Base-by-base conservation (phyloP, 2,113 vertebrate species). In the Neodontobutis hainanensis region DNA sequence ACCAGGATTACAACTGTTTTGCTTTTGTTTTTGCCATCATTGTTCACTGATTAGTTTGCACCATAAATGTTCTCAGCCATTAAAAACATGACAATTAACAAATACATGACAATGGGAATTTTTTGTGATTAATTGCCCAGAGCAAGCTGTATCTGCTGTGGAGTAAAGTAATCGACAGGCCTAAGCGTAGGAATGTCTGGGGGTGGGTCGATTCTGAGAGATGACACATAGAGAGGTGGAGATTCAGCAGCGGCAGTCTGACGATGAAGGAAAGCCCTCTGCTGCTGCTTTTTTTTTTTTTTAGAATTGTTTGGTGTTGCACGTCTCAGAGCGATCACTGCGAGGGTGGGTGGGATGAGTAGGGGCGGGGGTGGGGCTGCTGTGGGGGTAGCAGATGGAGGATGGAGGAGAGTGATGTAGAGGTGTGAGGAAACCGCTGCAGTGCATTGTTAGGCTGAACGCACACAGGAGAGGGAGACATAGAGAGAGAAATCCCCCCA, bases 381-480 rank as follows among this genome's bases (percentile, higher is more conserved):
- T n/a, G n/a, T 59, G 56, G 36, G 49, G 11, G 6, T 32, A 9
- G 36, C 43, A 57, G 50, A 27, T 27, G 15, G 47, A 53, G 53
- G 63, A 49, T 27, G 49, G 68, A 48, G 68, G 77, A 42, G 36
- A 14, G 68, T 60, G 78, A 71, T 68, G 65, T 53, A 73, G 72
- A 79, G 70, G 75, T 52, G 57, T 60, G 67, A 81, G 77, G 81
- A 85, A 89, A 89, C 78, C 82, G 89, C 90, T 91, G 90, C 88
- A 84, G 87, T 86, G 82, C 84, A 89, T 88, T 90, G 89, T 89
- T 70, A 87, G 85, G 78, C 88, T 81, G 85, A 81, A 63, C 19
- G 77, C 82, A 84, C 66, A 87, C 82, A 63, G 75, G 79, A 87
- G 77, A 76, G 83, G 81, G 85, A 88, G 88, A 85, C 70, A 82